A percentile compares a stretch with the other conserved stretches of the same genome.
Conservation (phyloP, 2,113 vertebrate species). For the Progne subis region DNA sequence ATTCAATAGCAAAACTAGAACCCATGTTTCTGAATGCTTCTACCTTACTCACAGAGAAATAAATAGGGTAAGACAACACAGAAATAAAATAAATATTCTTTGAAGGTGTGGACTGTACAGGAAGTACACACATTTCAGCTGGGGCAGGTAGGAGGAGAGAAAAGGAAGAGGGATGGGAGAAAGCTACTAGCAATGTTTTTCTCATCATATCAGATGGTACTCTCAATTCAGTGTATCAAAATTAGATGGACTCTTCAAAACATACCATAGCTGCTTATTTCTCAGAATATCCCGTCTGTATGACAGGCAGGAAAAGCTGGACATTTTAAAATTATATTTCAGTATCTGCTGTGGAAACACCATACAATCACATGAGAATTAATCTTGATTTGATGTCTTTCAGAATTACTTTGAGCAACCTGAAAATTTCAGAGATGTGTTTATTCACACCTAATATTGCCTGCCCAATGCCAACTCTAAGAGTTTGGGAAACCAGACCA, state of each 20-base stretch:
- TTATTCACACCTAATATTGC: background rate
- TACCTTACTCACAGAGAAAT: background rate
- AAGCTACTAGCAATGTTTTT: background rate
- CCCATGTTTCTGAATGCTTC: background rate
- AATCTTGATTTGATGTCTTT: background rate
- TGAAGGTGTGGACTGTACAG: background rate
- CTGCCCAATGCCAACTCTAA: background rate
- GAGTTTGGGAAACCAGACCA: background rate
- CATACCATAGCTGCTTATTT: background rate
- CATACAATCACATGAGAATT: background rate
- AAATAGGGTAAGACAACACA: background rate
- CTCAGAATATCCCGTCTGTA: background rate
- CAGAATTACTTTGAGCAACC: background rate
- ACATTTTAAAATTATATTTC: background rate
- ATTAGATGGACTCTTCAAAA: background rate
- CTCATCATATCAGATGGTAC: background rate
- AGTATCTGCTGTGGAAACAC: background rate
- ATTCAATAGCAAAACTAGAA: background rate
- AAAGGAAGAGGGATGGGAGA: background rate
- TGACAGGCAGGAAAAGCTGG: background rate
- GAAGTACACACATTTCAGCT: background rate
- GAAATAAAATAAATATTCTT: background rate
- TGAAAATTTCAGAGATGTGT: background rate
- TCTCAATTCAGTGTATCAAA: background rate
- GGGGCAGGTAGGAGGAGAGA: background rate